Evolutionary conservation across 2,113 vertebrate species (phyloP), one percentile per base, ranked within the genome.

Genomic region (Hemiprocne comata): DNA sequence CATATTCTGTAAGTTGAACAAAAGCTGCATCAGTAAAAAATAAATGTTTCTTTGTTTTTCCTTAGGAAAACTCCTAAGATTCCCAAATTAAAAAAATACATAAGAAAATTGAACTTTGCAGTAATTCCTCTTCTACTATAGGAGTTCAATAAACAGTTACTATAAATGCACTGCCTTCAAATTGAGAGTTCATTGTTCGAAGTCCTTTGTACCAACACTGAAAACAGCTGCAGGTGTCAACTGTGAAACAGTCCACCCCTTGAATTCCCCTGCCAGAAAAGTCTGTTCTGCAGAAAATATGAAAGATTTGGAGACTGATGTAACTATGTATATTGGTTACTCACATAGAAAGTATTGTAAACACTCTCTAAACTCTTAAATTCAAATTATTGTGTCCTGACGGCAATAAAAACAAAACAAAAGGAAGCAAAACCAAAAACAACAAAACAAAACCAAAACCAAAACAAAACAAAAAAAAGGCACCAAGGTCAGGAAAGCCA

Each of bases 81-180:
- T n/a, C 14, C 6, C 2, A 80, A 51, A 70, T 10, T 40, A 15
- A 58, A 78, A 46, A 60, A 48, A 75, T 20, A 50, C 61, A 24
- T 14, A 74, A 19, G 20, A 31, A 54, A 71, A 60, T 1, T 40
- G 7, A 87, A 25, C 7, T 58, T 74, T 46, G 9, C 25, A 54
- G 11, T 7, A 53, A 61, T 51, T 70, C 2, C 10, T 6, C 23
- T 8, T 62, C 34, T 66, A 10, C 2, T 17, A 2, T 0, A 57
- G 6, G 10, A 71, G 8, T 50, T 50, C 9, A 80, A 4, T 48
- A 65, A 79, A 76, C 16, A 33, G 3, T 79, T 61, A 18, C 8
- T 69, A 10, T 1, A 72, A 60, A 55, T 31, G 3, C 3, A 7
- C 20, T 86, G 5, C 8, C 54, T 76, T 80, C 17, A 42, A 42